Conservation (phyloP, 2,888 invertebrate genomes). For the Spisula solida region DNA sequence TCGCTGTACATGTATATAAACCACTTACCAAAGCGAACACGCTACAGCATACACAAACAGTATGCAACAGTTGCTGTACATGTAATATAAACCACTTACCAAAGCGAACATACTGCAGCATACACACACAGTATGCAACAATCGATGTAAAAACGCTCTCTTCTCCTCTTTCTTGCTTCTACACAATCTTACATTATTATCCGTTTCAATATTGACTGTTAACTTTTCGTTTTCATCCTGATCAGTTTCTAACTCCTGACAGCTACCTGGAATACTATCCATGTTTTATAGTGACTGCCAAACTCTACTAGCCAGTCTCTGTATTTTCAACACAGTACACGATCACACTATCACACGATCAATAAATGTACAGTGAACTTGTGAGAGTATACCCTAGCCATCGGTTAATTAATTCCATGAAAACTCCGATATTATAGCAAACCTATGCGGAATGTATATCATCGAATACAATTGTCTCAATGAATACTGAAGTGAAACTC, state of each 20-base stretch:
- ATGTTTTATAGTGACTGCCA: background rate
- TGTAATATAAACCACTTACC: conserved; percentile 39
- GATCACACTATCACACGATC: too few relatives aligned
- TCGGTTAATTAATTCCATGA: too few relatives aligned
- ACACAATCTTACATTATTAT: background rate
- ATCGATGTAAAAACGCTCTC: conserved; percentile 43
- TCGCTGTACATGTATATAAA: background rate
- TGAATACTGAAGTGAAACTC: too few relatives aligned
- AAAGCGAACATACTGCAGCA: conserved; percentile 57
- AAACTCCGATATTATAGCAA: too few relatives aligned
- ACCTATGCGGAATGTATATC: too few relatives aligned
- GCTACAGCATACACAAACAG: background rate
- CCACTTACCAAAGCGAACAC: background rate
- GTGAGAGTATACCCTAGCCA: too few relatives aligned
- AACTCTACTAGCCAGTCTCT: background rate
- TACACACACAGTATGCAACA: conserved; percentile 58
- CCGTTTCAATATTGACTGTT: background rate
- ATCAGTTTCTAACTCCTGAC: background rate
- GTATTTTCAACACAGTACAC: too few relatives aligned
- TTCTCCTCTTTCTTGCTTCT: background rate
- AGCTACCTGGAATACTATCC: background rate
- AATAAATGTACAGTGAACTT: too few relatives aligned
- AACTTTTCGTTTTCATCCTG: background rate
- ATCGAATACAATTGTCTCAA: too few relatives aligned
- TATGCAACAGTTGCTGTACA: background rate